Evolutionary conservation across 1,140 invertebrate species (phyloP), one percentile per base, ranked within the genome.

Genomic region (Aradophagus sp.): DNA sequence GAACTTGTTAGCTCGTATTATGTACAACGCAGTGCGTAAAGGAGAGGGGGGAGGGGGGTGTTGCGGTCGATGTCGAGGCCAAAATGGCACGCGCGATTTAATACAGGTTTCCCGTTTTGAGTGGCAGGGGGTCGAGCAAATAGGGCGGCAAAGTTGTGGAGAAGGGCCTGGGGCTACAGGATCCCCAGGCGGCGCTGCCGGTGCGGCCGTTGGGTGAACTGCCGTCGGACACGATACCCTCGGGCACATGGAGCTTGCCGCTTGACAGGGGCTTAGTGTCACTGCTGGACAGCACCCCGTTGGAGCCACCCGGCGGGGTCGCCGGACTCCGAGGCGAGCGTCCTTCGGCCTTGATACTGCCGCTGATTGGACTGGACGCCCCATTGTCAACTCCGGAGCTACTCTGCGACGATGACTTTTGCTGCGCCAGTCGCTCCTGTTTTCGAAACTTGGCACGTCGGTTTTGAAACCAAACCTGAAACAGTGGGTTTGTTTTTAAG

Each of bases 391-490:
- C 52, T 2, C 61, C 66, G 11, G 73, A 71, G 8, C 45, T 70
- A 26, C 48, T 70, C 26, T 81, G 79, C 4, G 80, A 78, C 1
- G 74, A 77, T 0, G 83, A 79, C 73, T 93, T 94, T 78, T 94
- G 93, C 75, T 94, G 93, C 1, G 92, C 92, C 35, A 94, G 79
- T 12, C 93, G 86, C 84, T 98, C 96, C 79, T 97, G 95, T 85
- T 97, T 97, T 13, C 96, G 88, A 78, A 96, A 96, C 83, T 97
- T 97, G 0, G 95, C 95, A 27, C 95, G 87, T 34, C 95, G 86
- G 79, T 97, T 97, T 87, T 97, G 95, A 80, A 97, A 97, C 95
- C 95, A 97, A 0, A 97, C 95, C 95, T 97, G 87, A 7, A 89
- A 84, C 5, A 29, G n/a, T n/a, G n/a, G n/a, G n/a, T n/a, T n/a